phyloP scores from a whole-genome alignment of 1,140 invertebrate genomes.

The Wiebesia pumilae region DNA sequence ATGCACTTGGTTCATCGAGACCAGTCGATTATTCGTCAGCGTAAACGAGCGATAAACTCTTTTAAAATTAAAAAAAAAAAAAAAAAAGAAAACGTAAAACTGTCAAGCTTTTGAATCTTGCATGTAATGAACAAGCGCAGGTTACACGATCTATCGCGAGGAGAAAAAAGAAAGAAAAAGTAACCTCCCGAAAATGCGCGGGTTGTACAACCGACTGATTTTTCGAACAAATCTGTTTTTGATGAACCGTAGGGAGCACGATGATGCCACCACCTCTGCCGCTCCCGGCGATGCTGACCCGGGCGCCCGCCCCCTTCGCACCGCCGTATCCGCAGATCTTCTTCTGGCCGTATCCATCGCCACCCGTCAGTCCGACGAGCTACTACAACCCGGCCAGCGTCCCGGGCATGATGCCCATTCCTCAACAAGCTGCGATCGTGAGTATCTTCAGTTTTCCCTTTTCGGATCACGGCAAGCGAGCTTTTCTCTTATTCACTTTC shows the following conservation, averaged over 20 bases:
- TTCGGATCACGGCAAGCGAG: no score
- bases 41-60: neutral
- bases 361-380: slow-evolving; percentile 91
- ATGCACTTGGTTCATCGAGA: neutral
- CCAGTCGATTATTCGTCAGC: neutral
- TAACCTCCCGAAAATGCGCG: neutral
- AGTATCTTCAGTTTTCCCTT: slow-evolving; percentile 46
- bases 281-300: slow-evolving; percentile 64
- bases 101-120: neutral
- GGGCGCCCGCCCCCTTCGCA: slow-evolving; percentile 76
- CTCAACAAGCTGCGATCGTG: slow-evolving; percentile 68
- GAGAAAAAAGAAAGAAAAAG: neutral
- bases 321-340: slow-evolving; percentile 79
- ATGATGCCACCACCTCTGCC: slow-evolving; percentile 75
- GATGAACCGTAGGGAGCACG: slow-evolving; percentile 73
- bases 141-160: neutral
- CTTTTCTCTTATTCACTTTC: no score
- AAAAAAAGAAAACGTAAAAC: neutral
- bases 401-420: slow-evolving; percentile 67
- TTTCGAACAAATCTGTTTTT: neutral
- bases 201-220: neutral
- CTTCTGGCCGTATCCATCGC: slow-evolving; percentile 94
- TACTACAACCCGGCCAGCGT: slow-evolving; percentile 80
- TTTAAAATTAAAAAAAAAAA: neutral
- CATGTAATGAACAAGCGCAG: neutral